Base-by-base conservation (phyloP, 1,140 invertebrate species). In the Hylaeus volcanicus region DNA sequence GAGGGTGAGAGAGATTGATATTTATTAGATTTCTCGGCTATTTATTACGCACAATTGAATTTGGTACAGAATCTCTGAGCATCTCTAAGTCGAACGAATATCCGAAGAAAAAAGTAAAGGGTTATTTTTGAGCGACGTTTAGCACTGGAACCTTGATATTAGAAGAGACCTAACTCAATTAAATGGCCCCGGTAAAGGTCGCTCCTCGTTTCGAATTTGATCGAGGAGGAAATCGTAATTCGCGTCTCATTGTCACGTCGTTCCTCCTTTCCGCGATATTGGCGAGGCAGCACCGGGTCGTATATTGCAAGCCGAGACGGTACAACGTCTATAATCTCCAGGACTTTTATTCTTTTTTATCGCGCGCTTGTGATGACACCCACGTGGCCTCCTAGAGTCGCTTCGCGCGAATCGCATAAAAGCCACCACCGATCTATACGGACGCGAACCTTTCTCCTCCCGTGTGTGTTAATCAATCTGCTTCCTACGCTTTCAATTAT, bases 401-500 rank as follows among this genome's bases (percentile, higher is more conserved):
- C 76, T 68, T 71, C 64, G 37, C 58, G 55, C 74, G 90, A 93
- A 92, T 93, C 92, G 91, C 91, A 92, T 91, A 91, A 89, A 74
- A 91, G 90, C 90, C 90, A 92, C 92, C 89, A 92, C 92, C 91
- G 91, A 93, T 93, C 90, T 90, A 90, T 86, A 89, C 87, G 89
- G 91, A 91, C 90, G 91, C 88, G 39, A 91, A 90, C 93, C 93
- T 93, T 93, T 93, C 93, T 93, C 92, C 91, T 86, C 84, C 85
- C 92, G 88, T 68, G 90, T 93, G 91, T 92, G 92, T 92, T 93
- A 93, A 93, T 93, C 93, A 92, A 93, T 93, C 92, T 87, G 92
- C 92, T 92, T 93, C 93, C 93, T 93, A 93, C 93, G 93, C 92
- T 91, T 88, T 90, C 91, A 92, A 93, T 93, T 93, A 93, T 92